Evolutionary conservation across 2,797 vertebrate genomes (phyloP), one percentile per base, ranked within the genome.

Genomic region (Amphiprion clarkii): DNA sequence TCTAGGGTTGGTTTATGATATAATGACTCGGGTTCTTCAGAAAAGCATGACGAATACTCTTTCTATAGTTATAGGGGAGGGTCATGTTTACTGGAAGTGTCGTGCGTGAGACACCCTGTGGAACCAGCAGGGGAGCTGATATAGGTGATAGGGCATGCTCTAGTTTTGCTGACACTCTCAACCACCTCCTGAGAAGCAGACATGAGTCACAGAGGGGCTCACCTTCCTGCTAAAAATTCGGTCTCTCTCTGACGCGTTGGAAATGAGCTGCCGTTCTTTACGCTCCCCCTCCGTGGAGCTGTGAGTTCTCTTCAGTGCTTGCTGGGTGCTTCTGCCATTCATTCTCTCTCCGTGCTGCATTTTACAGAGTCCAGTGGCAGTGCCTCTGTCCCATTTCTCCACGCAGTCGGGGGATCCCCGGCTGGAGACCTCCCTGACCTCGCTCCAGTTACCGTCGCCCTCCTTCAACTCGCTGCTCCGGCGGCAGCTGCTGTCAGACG

Each of bases 161-260:
- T 79, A 53, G 65, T 83, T 87, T 78, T 82, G 59, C 82, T 82
- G 79, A 80, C 59, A 72, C 82, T 82, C 78, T 79, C 59, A 72
- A 52, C 72, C 46, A 17, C 55, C 56, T 74, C 58, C 54, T 51
- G 44, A 40, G 58, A 75, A 29, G 62, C 57, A 48, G 48, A 61
- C 53, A 60, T 13, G 36, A 57, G 69, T 79, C 78, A 56, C 27
- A 21, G 58, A 42, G 73, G 17, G 1, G 51, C 94, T 95, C 85
- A 96, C 95, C 95, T 96, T 96, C 14, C 82, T 87, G 72, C 89
- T 91, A 60, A 95, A 95, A 52, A 90, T 67, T 39, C 72, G 75
- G 58, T 90, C 93, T 67, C 84, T 92, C 75, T 95, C 91, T 0
- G 93, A 87, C 17, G 62, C n/a, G 19, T 71, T 81, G 67, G 83